Evolutionary conservation across 2,113 vertebrate genomes (phyloP).

Genomic region (Tautogolabrus adspersus): DNA sequence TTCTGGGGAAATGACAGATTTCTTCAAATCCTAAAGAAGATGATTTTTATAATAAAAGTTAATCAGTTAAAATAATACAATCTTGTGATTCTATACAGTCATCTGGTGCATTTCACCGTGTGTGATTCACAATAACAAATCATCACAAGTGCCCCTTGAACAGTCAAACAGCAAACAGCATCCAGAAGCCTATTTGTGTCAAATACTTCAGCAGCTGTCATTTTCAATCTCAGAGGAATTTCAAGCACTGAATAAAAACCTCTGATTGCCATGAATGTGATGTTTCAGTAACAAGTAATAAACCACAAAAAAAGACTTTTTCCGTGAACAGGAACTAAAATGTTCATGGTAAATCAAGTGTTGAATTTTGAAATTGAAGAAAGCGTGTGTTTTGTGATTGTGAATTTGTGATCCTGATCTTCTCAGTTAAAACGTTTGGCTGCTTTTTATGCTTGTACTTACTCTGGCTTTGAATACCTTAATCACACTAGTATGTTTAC

Average conservation of each 20-base stretch:
- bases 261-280: background rate
- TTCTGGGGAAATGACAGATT: background rate
- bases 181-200: background rate
- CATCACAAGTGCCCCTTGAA: background rate
- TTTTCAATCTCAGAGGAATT: background rate
- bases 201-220: background rate
- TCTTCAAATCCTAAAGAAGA: background rate
- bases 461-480: background rate
- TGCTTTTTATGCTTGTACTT: background rate
- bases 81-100: background rate
- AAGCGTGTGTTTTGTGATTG: background rate
- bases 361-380: background rate
- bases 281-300: background rate
- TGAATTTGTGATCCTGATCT: background rate
- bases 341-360: background rate
- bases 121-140: constrained; percentile 6
- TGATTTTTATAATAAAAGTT: background rate
- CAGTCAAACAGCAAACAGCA: background rate
- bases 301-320: background rate
- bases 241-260: background rate
- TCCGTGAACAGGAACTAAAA: background rate
- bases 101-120: background rate
- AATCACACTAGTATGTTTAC: background rate
- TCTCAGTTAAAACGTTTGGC: background rate
- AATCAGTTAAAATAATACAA: background rate